Percentiles rank a stretch among this genome's conserved stretches.
Evolutionary conservation across 1,140 invertebrate species (phyloP).

Genomic region (Cotesia vestalis): DNA sequence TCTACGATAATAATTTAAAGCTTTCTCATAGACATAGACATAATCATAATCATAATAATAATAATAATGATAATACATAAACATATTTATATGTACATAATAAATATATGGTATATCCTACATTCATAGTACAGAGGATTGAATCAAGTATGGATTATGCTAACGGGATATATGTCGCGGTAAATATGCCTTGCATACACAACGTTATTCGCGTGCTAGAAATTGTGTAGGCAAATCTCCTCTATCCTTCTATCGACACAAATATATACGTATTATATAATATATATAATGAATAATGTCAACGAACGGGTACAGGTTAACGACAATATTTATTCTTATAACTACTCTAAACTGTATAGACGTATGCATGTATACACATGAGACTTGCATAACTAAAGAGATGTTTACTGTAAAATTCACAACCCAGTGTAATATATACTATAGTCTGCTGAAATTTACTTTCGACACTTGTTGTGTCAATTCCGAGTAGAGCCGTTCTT

Average conservation of each 20-base stretch:
- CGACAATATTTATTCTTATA: no score
- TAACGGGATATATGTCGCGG: slow-evolving; percentile 24
- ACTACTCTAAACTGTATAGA: no score
- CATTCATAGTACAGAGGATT: not conserved
- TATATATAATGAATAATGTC: not conserved
- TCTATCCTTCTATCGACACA: slow-evolving; percentile 8
- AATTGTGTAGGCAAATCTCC: slow-evolving; percentile 16
- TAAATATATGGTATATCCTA: not conserved
- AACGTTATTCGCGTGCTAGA: slow-evolving; percentile 18
- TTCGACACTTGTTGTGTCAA: slow-evolving; percentile 1
- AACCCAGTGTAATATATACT: not conserved
- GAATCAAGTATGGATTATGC: slow-evolving; percentile 32
- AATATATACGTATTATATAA: not conserved
- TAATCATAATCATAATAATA: not conserved
- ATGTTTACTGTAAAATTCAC: no score
- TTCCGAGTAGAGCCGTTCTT: not conserved
- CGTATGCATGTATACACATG: no score
- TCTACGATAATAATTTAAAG: slow-evolving; percentile 22
- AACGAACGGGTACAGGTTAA: not conserved
- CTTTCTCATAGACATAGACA: not conserved
- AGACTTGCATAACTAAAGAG: no score
- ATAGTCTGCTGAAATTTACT: not conserved
- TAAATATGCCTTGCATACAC: slow-evolving; percentile 24
- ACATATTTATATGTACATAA: slow-evolving; percentile 8
- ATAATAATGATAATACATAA: not conserved